Base-by-base conservation (phyloP, 2,797 vertebrate genomes). In the Holocentrus rufus region DNA sequence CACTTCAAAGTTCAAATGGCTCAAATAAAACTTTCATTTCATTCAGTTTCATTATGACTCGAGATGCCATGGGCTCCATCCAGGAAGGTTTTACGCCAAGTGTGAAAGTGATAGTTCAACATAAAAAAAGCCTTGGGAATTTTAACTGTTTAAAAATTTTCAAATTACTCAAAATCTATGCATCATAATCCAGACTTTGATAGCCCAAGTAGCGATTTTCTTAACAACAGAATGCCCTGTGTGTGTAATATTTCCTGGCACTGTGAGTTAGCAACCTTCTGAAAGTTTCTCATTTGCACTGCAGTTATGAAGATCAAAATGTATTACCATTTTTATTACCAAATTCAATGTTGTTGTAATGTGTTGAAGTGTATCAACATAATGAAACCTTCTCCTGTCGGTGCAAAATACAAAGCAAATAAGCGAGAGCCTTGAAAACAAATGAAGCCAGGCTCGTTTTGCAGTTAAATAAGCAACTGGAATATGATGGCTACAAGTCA, bases 381-480 rank as follows among this genome's bases (percentile, higher is more conserved):
- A 18, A 8, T 36, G 39, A 61, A 74, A 14, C 11, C 23, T 47
- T 64, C 49, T 11, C 1, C 11, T 39, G 15, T 39, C n/a, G 39
- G 57, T 39, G 7, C 57, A 39, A 60, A 66, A 15, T 61, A 79
- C 5, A 47, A 47, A 66, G 15, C 7, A 77, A 80, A 74, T 13
- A 57, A 14, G 15, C 23, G 68, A 34, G 23, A 62, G 44, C 17
- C 11, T n/a, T 59, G 11, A 25, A 70, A 81, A 69, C 23, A 68
- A 54, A 54, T 74, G 74, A 62, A 63, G 22, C 2, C 4, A 56
- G 34, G 46, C 84, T 87, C 87, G 78, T 85, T 88, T 79, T 61
- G 73, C 75, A 77, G 60, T 63, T 30, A 58, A 62, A 78, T 31
- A 74, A 74, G 23, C n/a, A 74, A 68, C 58, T 49, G 34, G 25